Conservation (phyloP, 1,140 invertebrate species). For the Neodiprion lecontei region DNA sequence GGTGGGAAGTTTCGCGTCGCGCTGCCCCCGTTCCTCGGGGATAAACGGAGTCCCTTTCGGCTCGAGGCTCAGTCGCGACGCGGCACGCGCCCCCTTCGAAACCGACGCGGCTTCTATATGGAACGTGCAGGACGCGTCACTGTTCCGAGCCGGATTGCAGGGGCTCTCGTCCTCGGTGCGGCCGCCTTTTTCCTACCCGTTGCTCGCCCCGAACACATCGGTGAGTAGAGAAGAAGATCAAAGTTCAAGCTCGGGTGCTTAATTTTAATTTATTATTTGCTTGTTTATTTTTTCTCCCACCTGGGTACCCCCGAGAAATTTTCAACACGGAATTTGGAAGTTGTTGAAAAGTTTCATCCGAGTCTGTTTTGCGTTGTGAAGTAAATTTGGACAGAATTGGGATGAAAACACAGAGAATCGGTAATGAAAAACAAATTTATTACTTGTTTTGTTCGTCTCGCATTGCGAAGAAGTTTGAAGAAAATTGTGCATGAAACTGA, state of each 20-base stretch:
- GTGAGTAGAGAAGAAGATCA: background rate
- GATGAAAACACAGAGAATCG: no score
- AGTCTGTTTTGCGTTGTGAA: no score
- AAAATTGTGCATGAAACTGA: no score
- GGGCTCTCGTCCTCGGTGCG: background rate
- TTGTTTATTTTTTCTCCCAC: no score
- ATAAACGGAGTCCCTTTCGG: constrained; percentile 49
- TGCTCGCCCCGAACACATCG: background rate
- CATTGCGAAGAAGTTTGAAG: no score
- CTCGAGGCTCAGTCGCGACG: constrained; percentile 54
- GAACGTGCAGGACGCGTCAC: background rate
- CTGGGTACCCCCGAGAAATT: no score
- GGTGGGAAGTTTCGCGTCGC: background rate
- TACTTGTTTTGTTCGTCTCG: no score
- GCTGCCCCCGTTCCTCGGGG: constrained; percentile 16
- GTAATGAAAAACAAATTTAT: no score
- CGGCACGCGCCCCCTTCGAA: constrained; percentile 52
- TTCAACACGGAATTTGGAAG: no score
- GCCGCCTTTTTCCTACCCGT: background rate
- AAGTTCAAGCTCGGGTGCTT: background rate
- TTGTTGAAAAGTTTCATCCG: no score
- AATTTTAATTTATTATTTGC: no score
- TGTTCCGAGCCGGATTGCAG: background rate
- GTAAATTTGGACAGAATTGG: no score
- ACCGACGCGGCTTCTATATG: background rate